These are phyloP conservation scores for Enoplosus armatus DNA, from an alignment of 2,797 vertebrate species.

Conservation along the genomic window DNA sequence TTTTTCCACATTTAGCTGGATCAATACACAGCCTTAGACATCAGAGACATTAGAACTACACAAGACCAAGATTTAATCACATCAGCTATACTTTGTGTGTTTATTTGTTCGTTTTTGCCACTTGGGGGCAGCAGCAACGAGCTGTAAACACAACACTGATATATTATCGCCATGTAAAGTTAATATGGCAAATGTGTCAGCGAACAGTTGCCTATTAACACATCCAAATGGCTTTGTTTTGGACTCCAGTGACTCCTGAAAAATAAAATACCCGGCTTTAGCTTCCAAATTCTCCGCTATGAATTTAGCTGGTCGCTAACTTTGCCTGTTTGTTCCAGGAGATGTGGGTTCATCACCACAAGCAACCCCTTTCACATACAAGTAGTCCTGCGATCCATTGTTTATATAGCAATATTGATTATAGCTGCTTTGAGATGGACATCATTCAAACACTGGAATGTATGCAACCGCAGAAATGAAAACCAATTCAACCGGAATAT, in stretches of 20 bases:
- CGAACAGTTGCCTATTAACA: no score
- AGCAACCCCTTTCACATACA: no score
- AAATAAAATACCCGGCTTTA: no score
- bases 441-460: not conserved
- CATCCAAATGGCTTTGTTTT: no score
- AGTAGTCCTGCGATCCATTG: no score
- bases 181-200: not conserved
- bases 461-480: no score
- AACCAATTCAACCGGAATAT: no score
- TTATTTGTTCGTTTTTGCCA: not conserved
- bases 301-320: no score
- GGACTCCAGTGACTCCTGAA: no score
- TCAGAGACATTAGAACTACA: conserved; percentile 15
- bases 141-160: not conserved
- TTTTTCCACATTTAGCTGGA: conserved; percentile 54
- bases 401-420: not conserved
- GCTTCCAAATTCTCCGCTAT: no score
- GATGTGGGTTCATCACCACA: no score
- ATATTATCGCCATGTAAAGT: not conserved
- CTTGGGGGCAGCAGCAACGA: not conserved
- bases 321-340: no score
- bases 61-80: not conserved
- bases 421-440: not conserved
- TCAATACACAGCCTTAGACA: conserved; percentile 49
- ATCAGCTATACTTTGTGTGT: not conserved